Percentiles rank a stretch among this genome's conserved stretches.
These are phyloP conservation scores for Choristoneura rosaceana DNA, from an alignment of 2,888 invertebrate species.

Conservation along the genomic window DNA sequence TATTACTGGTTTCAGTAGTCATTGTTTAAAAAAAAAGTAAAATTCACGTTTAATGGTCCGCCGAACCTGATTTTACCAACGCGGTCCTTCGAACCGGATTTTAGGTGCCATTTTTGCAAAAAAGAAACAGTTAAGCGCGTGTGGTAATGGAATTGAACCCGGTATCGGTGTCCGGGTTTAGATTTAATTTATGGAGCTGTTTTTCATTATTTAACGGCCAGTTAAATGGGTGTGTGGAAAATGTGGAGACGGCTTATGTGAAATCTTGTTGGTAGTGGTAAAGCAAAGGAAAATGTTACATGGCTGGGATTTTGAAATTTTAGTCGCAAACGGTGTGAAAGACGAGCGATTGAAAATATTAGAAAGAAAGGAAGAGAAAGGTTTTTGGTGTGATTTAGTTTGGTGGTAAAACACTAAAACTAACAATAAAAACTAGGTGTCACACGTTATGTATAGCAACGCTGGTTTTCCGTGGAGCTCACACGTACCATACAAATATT, in stretches of 20 bases:
- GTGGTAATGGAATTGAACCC: conserved; percentile 29
- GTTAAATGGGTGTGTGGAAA: conserved; percentile 19
- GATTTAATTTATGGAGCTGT: conserved; percentile 40
- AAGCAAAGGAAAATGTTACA: not conserved
- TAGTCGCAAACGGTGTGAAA: no score
- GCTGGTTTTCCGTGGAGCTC: no score
- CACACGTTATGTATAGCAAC: no score
- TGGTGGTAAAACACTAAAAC: no score
- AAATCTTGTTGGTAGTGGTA: not conserved
- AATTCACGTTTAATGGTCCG: conserved; percentile 1
- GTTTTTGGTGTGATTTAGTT: no score
- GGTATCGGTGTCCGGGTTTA: conserved; percentile 31
- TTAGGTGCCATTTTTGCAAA: conserved; percentile 7
- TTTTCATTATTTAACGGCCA: conserved; percentile 40
- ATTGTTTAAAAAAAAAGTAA: not conserved
- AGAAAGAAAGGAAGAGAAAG: no score
- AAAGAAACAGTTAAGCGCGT: conserved; percentile 23
- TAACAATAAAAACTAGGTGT: no score
- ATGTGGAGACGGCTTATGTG: conserved; percentile 16
- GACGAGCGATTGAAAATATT: no score
- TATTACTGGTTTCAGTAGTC: not conserved
- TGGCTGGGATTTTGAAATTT: no score
- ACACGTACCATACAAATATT: no score
- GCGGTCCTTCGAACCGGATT: conserved; percentile 10
- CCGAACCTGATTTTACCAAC: not conserved